Evolutionary conservation across 2,113 vertebrate species (phyloP).

Genomic region (Centropus bengalensis): DNA sequence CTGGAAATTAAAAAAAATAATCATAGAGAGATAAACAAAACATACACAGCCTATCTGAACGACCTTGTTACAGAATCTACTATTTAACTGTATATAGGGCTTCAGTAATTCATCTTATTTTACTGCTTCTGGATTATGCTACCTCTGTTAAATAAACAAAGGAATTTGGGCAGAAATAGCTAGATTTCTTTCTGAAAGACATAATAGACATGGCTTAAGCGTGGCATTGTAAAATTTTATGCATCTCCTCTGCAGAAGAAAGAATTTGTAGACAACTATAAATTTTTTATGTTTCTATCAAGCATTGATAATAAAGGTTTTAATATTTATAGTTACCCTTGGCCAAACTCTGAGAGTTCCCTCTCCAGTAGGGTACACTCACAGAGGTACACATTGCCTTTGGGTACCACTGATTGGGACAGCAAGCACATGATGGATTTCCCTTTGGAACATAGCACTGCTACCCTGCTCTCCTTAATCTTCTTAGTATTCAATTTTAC

Average conservation of each 20-base stretch:
- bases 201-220: conserved; percentile 3
- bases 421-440: conserved; percentile 20
- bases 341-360: conserved; percentile 73
- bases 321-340: conserved; percentile 82
- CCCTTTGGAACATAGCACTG: conserved; percentile 63
- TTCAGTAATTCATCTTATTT: not conserved
- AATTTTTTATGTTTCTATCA: conserved; percentile 79
- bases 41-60: not conserved
- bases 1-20: conserved; percentile 32
- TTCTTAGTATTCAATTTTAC: conserved; percentile 72
- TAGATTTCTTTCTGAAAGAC: conserved; percentile 41
- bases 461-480: conserved; percentile 62
- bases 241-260: conserved; percentile 45
- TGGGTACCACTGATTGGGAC: conserved; percentile 75
- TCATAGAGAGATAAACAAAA: not conserved
- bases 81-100: conserved; percentile 2
- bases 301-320: conserved; percentile 80
- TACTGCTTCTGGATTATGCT: not conserved
- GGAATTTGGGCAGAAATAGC: conserved; percentile 53
- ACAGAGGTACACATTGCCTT: conserved; percentile 69
- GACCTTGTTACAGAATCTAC: conserved; percentile 68
- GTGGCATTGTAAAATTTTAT: conserved; percentile 52
- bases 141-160: conserved; percentile 12
- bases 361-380: conserved; percentile 36
- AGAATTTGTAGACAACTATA: conserved; percentile 68